Base-by-base conservation (phyloP, 2,888 invertebrate species). In the Cepaea hortensis region DNA sequence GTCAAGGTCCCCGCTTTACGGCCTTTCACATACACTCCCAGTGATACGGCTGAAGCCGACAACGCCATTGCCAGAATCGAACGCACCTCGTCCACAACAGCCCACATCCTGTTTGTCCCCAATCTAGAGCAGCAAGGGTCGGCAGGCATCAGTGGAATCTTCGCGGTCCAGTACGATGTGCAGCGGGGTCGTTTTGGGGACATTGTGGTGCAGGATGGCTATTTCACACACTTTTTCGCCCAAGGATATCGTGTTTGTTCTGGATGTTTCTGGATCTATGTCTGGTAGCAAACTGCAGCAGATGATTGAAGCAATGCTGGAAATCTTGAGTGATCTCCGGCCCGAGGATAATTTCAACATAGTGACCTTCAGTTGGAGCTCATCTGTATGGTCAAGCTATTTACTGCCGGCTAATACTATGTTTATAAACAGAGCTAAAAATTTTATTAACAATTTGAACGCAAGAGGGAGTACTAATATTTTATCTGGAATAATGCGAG, bases 211-310 rank as follows among this genome's bases (percentile, higher is more conserved):
- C 93, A 94, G 70, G 94, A 95, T 86, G 97, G 96, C 0, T 96
- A 96, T 94, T 97, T 97, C 94, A 96, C 97, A 0, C 97, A 97
- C 91, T 97, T 96, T 95, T 96, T 96, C 93, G 96, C 96, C 7
- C 97, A n/a, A n/a, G n/a, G n/a, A n/a, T n/a, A n/a, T n/a, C n/a
- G n/a, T n/a, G n/a, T n/a, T n/a, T n/a, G n/a, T n/a, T n/a, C n/a
- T n/a, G n/a, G n/a, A n/a, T n/a, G n/a, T n/a, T n/a, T n/a, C n/a
- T n/a, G n/a, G n/a, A 13, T 97, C 97, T 83, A 97, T 97, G 97
- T 79, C 85, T 15, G 97, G 96, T 50, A 95, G 95, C 81, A 96
- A 96, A 94, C 95, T 97, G 76, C 93, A 94, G 20, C 97, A 97
- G 94, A 94, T 96, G 55, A 96, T 92, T 50, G 90, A 88, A 20